Evolutionary conservation across 1,140 invertebrate genomes (phyloP).

Genomic region (Lepidurus couesii): DNA sequence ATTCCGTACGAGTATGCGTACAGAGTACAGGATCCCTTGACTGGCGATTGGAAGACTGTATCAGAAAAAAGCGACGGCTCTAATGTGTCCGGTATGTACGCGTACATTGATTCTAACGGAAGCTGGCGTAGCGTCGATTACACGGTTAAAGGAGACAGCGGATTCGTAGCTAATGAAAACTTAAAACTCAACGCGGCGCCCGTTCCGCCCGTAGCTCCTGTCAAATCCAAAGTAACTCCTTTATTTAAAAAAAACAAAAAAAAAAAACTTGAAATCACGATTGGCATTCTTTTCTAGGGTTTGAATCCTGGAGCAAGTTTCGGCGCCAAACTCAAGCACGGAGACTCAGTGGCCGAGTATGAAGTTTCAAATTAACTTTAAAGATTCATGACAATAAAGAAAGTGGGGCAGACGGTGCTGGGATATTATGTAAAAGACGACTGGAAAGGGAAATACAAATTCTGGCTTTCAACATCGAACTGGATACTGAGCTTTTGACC

Average conservation of each 20-base stretch:
- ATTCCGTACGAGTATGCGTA: conserved; percentile 34
- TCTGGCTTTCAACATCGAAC: background rate
- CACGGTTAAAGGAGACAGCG: conserved; percentile 37
- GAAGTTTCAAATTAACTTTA: background rate
- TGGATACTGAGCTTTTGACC: background rate
- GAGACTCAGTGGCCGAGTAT: background rate
- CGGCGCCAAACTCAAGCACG: background rate
- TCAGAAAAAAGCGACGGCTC: conserved; percentile 37
- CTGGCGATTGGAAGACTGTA: conserved; percentile 38
- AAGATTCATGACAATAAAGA: background rate
- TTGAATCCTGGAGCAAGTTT: background rate
- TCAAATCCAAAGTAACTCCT: background rate
- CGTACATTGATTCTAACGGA: conserved; percentile 37
- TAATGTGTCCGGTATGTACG: conserved; percentile 36
- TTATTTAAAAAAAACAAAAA: too few species aligned
- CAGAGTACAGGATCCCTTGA: conserved; percentile 34
- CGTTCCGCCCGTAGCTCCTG: background rate
- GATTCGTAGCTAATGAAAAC: conserved; percentile 37
- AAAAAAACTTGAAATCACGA: too few species aligned
- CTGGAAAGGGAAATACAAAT: background rate
- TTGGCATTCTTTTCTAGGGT: background rate
- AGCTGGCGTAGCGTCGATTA: conserved; percentile 37
- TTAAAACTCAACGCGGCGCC: conserved; percentile 2
- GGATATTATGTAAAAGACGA: background rate
- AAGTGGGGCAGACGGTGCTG: background rate